Evolutionary conservation across 1,140 invertebrate genomes (phyloP), one percentile per base, ranked within the genome.

Genomic region (Spodoptera frugiperda): DNA sequence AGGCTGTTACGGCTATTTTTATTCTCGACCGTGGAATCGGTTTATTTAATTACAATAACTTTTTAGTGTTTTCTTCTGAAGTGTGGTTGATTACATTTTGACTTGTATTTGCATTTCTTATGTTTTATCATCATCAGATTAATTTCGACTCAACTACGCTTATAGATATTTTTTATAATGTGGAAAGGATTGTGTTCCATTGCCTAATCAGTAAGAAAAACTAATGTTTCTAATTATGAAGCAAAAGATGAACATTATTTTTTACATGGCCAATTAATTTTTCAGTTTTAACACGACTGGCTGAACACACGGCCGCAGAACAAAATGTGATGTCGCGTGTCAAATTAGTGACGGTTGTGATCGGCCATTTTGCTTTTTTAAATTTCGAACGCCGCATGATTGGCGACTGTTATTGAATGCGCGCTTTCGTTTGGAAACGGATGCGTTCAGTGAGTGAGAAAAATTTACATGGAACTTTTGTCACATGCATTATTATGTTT

Each of bases 281-380:
- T 78, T 83, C 68, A 55, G 80, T 84, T 83, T 81, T 82, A 83
- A 76, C 78, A 61, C 80, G 55, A 46, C 72, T 78, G 78, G n/a
- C 68, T 78, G 74, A 30, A 76, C 76, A 77, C 82, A 86, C 87
- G 84, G 78, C 85, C 85, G 76, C 87, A 86, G 85, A 87, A 86
- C 86, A 90, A 87, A 63, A 89, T 88, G 87, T 90, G 86, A 90
- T 88, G 89, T 91, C 87, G 88, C 87, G 79, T 85, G 88, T 92
- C 90, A 91, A 92, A 93, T 93, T 91, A 92, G 88, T 91, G 84
- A 92, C 85, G 89, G 86, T 86, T 78, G 87, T 76, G 76, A 83
- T 83, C 81, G 74, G 83, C 85, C 87, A 88, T 92, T 89, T 91
- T 89, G 88, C 84, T 86, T 90, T 93, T 93, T 91, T 88, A 83